These are phyloP conservation scores for Pectinophora gossypiella DNA, from an alignment of 1,140 invertebrate species.

Conservation along the genomic window DNA sequence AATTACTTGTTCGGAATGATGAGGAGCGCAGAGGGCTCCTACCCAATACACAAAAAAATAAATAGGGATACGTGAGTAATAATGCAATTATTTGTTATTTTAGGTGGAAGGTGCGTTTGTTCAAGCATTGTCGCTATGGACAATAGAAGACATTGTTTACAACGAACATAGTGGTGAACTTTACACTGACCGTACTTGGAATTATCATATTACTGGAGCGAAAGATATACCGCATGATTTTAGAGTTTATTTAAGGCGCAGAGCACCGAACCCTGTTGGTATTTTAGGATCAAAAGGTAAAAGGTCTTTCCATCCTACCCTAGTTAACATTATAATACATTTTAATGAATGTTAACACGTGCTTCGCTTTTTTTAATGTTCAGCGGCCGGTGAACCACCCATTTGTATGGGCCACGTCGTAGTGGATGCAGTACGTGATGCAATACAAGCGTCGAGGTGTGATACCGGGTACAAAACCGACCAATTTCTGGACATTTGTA, in stretches of 20 bases:
- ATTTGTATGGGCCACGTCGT: slow-evolving; percentile 79
- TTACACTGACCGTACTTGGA: slow-evolving; percentile 86
- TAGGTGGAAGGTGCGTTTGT: slow-evolving; percentile 85
- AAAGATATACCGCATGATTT: slow-evolving; percentile 90
- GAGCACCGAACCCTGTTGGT: slow-evolving; percentile 82
- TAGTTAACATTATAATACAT: not conserved
- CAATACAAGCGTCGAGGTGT: slow-evolving; percentile 77
- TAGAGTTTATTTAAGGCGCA: slow-evolving; percentile 81
- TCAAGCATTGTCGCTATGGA: slow-evolving; percentile 88
- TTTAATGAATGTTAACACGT: not conserved
- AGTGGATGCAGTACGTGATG: slow-evolving; percentile 82
- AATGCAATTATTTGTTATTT: too few species aligned
- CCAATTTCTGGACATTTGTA: slow-evolving; percentile 20
- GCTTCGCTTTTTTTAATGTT: slow-evolving; percentile 12
- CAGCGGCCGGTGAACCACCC: slow-evolving; percentile 88
- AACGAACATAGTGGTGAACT: slow-evolving; percentile 79
- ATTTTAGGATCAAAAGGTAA: slow-evolving; percentile 86
- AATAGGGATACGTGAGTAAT: not conserved
- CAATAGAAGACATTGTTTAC: slow-evolving; percentile 80
- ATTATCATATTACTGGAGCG: slow-evolving; percentile 85
- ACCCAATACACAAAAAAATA: not conserved
- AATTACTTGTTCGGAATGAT: not conserved
- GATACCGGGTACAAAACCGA: slow-evolving; percentile 65
- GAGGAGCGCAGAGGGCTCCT: not conserved
- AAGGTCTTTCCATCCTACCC: not conserved